Evolutionary conservation across 1,140 invertebrate genomes (phyloP).

Genomic region (Zaprionus tsacasi): DNA sequence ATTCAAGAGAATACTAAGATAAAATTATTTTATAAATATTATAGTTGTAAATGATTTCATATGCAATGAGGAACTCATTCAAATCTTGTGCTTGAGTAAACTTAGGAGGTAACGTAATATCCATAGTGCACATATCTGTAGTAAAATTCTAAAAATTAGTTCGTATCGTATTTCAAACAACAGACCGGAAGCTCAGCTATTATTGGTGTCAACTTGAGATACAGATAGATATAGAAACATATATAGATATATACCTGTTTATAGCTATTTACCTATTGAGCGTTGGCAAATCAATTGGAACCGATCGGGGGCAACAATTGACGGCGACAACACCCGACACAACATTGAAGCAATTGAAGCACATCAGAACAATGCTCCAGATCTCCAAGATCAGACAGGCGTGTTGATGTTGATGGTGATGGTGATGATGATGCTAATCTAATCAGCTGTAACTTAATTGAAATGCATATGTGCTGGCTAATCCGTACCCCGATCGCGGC

Average conservation of each 20-base stretch:
- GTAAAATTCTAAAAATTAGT: not conserved
- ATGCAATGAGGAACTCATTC: too few species aligned
- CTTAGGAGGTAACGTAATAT: not conserved
- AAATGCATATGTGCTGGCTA: conserved; percentile 26
- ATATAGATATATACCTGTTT: conserved; percentile 14
- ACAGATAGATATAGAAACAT: not conserved
- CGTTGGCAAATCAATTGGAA: conserved; percentile 73
- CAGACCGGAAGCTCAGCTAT: conserved; percentile 2
- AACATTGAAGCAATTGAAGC: conserved; percentile 55
- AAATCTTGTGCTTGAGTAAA: not conserved
- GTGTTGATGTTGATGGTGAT: not conserved
- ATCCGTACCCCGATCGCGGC: not conserved
- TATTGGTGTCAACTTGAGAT: not conserved
- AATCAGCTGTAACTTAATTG: conserved; percentile 53
- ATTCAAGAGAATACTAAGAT: conserved; percentile 8
- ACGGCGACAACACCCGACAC: conserved; percentile 44
- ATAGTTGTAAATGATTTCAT: not conserved
- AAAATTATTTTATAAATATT: too few species aligned
- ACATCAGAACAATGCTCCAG: conserved; percentile 34
- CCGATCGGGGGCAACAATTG: conserved; percentile 39
- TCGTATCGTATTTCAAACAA: not conserved
- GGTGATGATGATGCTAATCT: conserved; percentile 35
- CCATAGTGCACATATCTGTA: too few species aligned
- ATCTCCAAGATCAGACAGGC: conserved; percentile 19
- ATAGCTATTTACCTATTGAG: conserved; percentile 41